Conservation (phyloP, 1,140 invertebrate genomes). For the Bactericera cockerelli region DNA sequence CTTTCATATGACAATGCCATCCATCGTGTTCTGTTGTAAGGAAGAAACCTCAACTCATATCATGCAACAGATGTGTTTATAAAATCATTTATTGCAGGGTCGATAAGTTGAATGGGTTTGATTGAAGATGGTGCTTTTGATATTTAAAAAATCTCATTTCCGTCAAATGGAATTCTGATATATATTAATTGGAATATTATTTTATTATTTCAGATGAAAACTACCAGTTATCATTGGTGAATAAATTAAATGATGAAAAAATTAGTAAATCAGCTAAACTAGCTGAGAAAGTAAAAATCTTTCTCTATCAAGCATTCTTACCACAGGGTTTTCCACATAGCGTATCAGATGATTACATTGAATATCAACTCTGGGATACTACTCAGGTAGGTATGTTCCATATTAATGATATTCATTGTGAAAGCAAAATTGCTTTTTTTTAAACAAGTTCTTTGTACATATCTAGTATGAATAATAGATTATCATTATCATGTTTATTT, state of each 20-base stretch:
- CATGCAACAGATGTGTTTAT: too few species aligned
- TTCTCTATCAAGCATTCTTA: slow-evolving; percentile 55
- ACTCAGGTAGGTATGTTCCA: slow-evolving; percentile 46
- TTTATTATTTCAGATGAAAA: slow-evolving; percentile 2
- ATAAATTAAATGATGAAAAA: slow-evolving; percentile 1
- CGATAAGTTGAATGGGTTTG: too few species aligned
- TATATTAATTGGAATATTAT: too few species aligned
- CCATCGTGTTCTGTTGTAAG: too few species aligned
- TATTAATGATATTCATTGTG: slow-evolving; percentile 7
- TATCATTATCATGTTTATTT: neutral
- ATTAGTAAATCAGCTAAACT: neutral
- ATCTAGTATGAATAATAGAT: too few species aligned
- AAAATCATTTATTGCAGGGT: too few species aligned
- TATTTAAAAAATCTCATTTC: too few species aligned
- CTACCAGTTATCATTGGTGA: neutral
- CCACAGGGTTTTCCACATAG: slow-evolving; percentile 79
- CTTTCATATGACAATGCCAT: neutral
- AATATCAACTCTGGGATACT: slow-evolving; percentile 91
- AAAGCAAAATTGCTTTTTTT: neutral
- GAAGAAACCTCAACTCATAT: too few species aligned
- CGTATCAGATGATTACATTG: slow-evolving; percentile 76
- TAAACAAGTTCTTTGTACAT: neutral
- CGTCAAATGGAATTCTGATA: too few species aligned
- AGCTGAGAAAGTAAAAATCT: neutral
- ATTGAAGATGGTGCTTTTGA: too few species aligned